Conservation (phyloP, 2,797 vertebrate genomes). For the Gallirallus australis region DNA sequence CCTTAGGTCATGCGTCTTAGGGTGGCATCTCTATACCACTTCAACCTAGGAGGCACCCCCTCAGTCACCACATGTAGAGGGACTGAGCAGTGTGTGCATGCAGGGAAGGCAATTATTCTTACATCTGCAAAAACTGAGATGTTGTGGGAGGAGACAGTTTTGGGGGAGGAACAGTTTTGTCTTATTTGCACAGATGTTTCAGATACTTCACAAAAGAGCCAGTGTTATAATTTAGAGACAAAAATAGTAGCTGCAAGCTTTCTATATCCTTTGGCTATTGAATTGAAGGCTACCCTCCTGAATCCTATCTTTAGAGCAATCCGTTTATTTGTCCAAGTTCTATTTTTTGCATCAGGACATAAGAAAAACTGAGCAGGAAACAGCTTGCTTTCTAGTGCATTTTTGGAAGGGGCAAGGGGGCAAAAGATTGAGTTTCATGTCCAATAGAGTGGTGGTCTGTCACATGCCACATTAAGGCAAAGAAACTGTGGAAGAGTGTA, state of each 20-base stretch:
- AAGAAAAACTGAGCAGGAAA: neutral
- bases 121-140: neutral
- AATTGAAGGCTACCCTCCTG: neutral
- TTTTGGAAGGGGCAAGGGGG: neutral
- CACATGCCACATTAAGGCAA: neutral
- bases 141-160: neutral
- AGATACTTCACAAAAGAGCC: neutral
- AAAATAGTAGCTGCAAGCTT: constrained; percentile 18
- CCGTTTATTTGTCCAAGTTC: neutral
- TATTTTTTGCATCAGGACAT: neutral
- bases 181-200: constrained; percentile 27
- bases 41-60: neutral
- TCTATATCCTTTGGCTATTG: neutral
- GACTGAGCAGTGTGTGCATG: neutral
- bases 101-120: neutral
- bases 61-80: neutral
- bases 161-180: neutral
- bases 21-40: neutral
- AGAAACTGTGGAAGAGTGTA: neutral
- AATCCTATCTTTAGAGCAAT: neutral
- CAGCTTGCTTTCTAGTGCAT: neutral
- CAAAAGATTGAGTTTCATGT: neutral
- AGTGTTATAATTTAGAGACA: neutral
- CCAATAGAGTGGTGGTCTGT: neutral
- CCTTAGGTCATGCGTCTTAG: neutral